Conservation (phyloP, 2,888 invertebrate species). For the Tyria jacobaeae region DNA sequence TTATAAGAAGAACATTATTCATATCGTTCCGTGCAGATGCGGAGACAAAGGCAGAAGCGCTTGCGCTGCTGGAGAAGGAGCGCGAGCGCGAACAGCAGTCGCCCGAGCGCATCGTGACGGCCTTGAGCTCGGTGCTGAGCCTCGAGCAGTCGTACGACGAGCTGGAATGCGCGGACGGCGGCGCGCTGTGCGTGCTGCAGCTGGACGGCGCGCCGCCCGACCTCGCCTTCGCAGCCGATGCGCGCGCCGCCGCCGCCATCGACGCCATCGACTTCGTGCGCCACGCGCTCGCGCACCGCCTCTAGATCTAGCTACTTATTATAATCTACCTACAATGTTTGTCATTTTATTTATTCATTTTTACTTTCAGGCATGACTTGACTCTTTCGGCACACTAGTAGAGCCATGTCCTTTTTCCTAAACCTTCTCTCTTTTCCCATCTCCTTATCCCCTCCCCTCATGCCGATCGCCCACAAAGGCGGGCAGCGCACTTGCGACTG, state of each 20-base stretch:
- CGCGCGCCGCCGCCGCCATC: constrained; percentile 48
- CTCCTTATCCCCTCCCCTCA: too few relatives aligned
- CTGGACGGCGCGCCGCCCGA: constrained; percentile 49
- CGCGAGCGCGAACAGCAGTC: constrained; percentile 15
- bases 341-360: too few relatives aligned
- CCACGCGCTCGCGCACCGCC: constrained; percentile 44
- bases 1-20: too few relatives aligned
- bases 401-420: too few relatives aligned
- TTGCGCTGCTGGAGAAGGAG: constrained; percentile 33
- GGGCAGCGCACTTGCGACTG: too few relatives aligned
- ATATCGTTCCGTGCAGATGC: constrained; percentile 33
- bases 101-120: constrained; percentile 42
- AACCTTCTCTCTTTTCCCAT: too few relatives aligned
- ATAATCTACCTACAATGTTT: too few relatives aligned
- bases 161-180: constrained; percentile 30
- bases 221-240: constrained; percentile 46
- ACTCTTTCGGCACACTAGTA: too few relatives aligned
- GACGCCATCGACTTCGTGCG: constrained; percentile 58
- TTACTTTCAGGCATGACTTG: too few relatives aligned
- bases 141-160: constrained; percentile 34
- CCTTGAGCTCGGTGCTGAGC: constrained; percentile 48
- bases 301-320: too few relatives aligned
- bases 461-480: too few relatives aligned
- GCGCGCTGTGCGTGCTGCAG: constrained; percentile 48
- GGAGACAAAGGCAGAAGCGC: constrained; percentile 30